phyloP scores from a whole-genome alignment of 1,140 invertebrate genomes.

The Calephelis nemesis region DNA sequence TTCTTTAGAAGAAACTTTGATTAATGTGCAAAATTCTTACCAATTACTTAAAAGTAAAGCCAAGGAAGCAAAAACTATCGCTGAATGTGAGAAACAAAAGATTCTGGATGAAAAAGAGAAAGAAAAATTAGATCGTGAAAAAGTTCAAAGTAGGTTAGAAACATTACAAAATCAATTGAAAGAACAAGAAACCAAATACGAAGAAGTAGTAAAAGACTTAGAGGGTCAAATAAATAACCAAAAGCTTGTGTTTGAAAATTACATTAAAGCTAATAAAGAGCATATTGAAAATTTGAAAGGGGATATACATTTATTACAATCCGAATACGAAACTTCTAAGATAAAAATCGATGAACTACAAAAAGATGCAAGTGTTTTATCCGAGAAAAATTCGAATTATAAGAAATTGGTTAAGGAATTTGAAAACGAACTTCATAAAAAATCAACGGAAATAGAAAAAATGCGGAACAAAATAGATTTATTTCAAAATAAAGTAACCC shows the following conservation, averaged over 20 bases:
- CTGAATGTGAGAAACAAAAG: conserved; percentile 65
- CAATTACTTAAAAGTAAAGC: conserved; percentile 61
- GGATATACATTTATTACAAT: conserved; percentile 48
- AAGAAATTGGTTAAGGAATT: conserved; percentile 38
- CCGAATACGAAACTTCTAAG: conserved; percentile 46
- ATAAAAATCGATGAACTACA: conserved; percentile 43
- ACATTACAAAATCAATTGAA: conserved; percentile 48
- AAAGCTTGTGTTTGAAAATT: conserved; percentile 57
- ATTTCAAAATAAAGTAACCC: background rate
- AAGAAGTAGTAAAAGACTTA: conserved; percentile 52
- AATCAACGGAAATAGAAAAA: conserved; percentile 4
- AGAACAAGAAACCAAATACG: conserved; percentile 46
- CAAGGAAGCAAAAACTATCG: conserved; percentile 60
- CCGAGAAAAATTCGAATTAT: conserved; percentile 29
- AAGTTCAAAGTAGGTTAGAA: conserved; percentile 47
- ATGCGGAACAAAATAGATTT: background rate
- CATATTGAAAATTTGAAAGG: conserved; percentile 53
- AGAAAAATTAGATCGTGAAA: conserved; percentile 44
- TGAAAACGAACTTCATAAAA: conserved; percentile 34
- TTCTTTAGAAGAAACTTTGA: conserved; percentile 54
- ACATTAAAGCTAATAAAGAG: conserved; percentile 46
- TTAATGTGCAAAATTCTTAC: conserved; percentile 62
- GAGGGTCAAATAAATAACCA: conserved; percentile 59
- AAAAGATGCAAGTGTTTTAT: conserved; percentile 24
- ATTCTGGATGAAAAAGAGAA: conserved; percentile 62